A percentile compares a stretch with the other conserved stretches of the same genome.
Conservation (phyloP, 2,888 invertebrate species). For the Nineta flava region DNA sequence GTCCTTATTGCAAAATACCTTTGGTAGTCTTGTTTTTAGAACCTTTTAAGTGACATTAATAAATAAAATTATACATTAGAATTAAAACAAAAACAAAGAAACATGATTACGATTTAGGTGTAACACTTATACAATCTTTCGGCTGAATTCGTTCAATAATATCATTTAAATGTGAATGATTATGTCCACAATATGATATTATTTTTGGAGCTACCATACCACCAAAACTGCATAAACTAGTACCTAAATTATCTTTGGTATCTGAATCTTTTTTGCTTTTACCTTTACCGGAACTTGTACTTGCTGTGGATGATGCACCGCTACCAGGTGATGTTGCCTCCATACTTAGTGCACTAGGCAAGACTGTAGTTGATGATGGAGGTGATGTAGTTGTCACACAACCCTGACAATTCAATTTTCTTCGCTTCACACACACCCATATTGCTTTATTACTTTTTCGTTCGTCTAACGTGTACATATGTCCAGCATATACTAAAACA, state of each 20-base stretch:
- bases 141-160: constrained; percentile 6
- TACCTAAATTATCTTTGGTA: background rate
- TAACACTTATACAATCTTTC: constrained; percentile 6
- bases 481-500: constrained; percentile 6
- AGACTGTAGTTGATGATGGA: background rate
- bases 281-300: background rate
- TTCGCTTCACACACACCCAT: constrained; percentile 6
- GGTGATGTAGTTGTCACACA: constrained; percentile 5
- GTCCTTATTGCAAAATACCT: background rate
- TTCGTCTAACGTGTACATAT: constrained; percentile 6
- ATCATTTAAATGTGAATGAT: constrained; percentile 6
- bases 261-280: background rate
- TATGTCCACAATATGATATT: constrained; percentile 6
- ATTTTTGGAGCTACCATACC: constrained; percentile 1
- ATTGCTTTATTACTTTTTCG: constrained; percentile 3
- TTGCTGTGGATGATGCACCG: background rate
- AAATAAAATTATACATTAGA: background rate
- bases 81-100: background rate
- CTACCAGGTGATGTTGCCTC: background rate
- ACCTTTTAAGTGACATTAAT: background rate
- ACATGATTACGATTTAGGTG: constrained; percentile 2
- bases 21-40: background rate
- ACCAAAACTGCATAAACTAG: too few relatives aligned
- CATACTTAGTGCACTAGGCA: background rate
- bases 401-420: constrained; percentile 4